Evolutionary conservation across 2,113 vertebrate species (phyloP).

Genomic region (Xenotilapia caudafasciata): DNA sequence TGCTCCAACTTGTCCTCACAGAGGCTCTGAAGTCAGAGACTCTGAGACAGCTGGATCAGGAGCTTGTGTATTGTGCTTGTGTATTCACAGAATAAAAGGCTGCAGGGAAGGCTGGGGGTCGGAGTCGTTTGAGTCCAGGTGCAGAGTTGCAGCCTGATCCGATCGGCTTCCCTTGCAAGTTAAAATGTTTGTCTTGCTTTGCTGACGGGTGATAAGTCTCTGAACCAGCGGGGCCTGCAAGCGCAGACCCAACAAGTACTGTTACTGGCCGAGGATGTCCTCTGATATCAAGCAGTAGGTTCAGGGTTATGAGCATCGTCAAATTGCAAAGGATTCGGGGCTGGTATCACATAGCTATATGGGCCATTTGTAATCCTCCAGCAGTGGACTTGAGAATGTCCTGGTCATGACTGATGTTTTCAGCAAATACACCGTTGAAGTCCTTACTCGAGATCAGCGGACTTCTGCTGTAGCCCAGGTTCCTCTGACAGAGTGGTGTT

Average conservation of each 20-base stretch:
- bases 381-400: background rate
- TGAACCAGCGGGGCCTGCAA: accelerated
- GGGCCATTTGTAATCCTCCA: background rate
- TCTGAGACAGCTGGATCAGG: background rate
- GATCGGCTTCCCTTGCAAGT: background rate
- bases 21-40: background rate
- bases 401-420: background rate
- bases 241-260: background rate
- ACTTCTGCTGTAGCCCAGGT: background rate
- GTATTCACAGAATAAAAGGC: background rate
- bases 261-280: background rate
- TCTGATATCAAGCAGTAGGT: background rate
- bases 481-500: background rate
- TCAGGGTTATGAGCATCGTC: background rate
- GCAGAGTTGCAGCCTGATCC: background rate
- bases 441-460: background rate
- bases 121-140: background rate
- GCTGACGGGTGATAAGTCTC: background rate
- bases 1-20: background rate
- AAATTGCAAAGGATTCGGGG: background rate
- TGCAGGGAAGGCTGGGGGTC: background rate
- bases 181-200: background rate
- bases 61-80: background rate
- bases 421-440: background rate
- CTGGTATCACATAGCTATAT: background rate